Conservation (phyloP, 1,140 invertebrate species). For the Phymastichus coffea region DNA sequence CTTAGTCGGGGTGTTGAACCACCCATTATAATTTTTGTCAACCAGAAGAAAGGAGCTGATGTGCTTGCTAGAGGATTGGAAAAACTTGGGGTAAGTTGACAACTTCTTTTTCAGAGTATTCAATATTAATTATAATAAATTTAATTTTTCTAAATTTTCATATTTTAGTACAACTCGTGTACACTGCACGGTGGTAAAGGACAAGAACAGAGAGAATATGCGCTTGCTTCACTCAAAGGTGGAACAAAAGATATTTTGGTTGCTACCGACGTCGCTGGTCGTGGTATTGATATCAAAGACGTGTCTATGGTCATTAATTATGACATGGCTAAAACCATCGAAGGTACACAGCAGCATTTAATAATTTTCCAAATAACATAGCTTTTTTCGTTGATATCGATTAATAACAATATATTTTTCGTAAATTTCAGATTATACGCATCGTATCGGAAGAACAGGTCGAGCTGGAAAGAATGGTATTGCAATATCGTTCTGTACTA, state of each 20-base stretch:
- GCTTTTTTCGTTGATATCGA: background rate
- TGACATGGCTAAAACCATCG: conserved; percentile 99
- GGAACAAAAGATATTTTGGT: conserved; percentile 97
- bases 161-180: conserved; percentile 83
- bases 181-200: conserved; percentile 99
- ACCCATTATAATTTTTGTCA: conserved; percentile 99
- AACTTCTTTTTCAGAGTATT: background rate
- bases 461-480: conserved; percentile 97
- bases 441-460: conserved; percentile 98
- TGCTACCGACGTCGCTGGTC: conserved; percentile 99
- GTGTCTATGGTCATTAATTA: conserved; percentile 99
- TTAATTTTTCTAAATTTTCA: conserved; percentile 15
- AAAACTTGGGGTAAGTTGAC: conserved; percentile 79
- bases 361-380: background rate
- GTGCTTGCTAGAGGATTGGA: conserved; percentile 95
- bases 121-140: background rate
- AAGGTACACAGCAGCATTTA: conserved; percentile 62
- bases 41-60: conserved; percentile 99
- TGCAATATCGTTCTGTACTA: conserved; percentile 95
- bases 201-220: conserved; percentile 99
- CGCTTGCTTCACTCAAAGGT: conserved; percentile 91
- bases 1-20: conserved; percentile 86
- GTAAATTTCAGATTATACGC: conserved; percentile 89
- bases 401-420: conserved; percentile 82
- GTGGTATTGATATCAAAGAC: conserved; percentile 99